Base-by-base conservation (phyloP, 2,797 vertebrate genomes). In the Mallotus villosus region DNA sequence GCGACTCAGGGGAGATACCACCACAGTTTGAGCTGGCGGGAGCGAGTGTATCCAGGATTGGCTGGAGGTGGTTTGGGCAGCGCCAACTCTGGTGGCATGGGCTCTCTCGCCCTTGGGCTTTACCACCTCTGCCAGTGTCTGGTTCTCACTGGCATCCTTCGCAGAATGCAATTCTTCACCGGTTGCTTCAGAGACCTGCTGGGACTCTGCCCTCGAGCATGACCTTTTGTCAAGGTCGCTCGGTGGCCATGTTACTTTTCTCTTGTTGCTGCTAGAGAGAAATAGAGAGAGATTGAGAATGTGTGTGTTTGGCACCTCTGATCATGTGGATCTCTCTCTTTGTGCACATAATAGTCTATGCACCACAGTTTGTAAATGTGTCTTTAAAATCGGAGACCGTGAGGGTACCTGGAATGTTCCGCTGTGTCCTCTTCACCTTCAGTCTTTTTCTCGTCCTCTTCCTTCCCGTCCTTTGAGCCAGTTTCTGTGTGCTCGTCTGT, bases 1-100 rank as follows among this genome's bases (percentile, higher is more conserved):
- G 63, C 80, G 84, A 80, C 85, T 93, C 83, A 81, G 80, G 0
- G 89, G 89, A 5, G 89, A 80, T 0, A 87, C 88, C 59, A 85
- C 67, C 57, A 87, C 78, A 0, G 88, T 91, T 85, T 92, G 91
- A 37, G 90, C 76, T 67, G 78, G 78, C 19, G 81, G 58, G 9
- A 69, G 68, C 0, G 81, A 64, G 58, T 82, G 74, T 65, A 63
- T 72, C 80, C 83, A 77, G 1, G 82, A 76, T 60, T 32, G 75
- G 61, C 27, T 37, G 27, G 70, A 37, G 51, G 27, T 64, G 34
- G 74, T 68, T 51, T 80, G 80, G 5, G 32, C 14, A 0, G 51
- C 0, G 4, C 74, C 68, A 1, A 29, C 70, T 12, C 53, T 68
- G 67, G 12, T 67, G 24, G 19, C 16, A 19, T 25, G 27, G n/a